Evolutionary conservation across 2,113 vertebrate genomes (phyloP).

Genomic region (Apteryx owenii): DNA sequence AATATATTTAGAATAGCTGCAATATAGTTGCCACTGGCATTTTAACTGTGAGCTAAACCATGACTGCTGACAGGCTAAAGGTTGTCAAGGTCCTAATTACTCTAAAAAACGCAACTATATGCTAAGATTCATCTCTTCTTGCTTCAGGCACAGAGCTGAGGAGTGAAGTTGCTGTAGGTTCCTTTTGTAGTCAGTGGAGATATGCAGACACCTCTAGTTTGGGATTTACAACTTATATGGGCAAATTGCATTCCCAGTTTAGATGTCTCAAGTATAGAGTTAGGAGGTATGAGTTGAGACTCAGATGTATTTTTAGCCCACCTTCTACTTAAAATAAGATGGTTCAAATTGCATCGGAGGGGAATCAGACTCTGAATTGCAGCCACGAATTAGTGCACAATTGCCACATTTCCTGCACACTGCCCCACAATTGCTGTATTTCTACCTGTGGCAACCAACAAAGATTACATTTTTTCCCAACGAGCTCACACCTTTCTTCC

Average conservation of each 20-base stretch:
- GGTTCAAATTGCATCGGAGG: not conserved
- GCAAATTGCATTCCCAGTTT: not conserved
- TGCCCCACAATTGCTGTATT: not conserved
- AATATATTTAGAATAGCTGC: conserved; percentile 16
- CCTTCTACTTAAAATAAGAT: not conserved
- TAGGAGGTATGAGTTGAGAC: not conserved
- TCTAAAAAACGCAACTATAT: not conserved
- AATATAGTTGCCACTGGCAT: not conserved
- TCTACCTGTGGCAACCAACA: not conserved
- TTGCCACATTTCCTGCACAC: not conserved
- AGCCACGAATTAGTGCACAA: not conserved
- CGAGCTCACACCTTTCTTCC: not conserved
- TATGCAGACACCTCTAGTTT: not conserved
- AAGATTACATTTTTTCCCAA: not conserved
- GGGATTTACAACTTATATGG: not conserved
- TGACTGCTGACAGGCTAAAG: conserved; percentile 28
- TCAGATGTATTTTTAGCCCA: not conserved
- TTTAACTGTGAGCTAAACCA: conserved; percentile 45
- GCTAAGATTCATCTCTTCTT: conserved; percentile 13
- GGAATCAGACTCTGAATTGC: not conserved
- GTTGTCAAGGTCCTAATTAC: conserved; percentile 45
- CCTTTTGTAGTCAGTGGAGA: not conserved
- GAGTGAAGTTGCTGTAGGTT: not conserved
- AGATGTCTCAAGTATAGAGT: not conserved
- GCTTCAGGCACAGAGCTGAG: not conserved